Percentiles rank a stretch among this genome's conserved stretches.
These are phyloP conservation scores for Gorsachius goisagi DNA, from an alignment of 2,113 vertebrate species.

Conservation along the genomic window DNA sequence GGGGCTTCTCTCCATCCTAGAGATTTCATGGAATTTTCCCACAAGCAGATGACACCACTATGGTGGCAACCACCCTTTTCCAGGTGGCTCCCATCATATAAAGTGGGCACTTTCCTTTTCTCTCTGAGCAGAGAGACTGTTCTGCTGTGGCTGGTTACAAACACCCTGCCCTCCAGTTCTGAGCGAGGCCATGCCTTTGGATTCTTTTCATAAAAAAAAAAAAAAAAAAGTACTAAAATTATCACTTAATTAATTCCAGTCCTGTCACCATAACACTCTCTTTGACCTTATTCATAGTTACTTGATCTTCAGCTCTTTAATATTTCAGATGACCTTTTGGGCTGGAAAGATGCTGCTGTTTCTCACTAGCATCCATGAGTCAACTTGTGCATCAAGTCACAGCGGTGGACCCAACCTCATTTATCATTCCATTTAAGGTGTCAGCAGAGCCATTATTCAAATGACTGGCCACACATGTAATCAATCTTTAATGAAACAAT, in stretches of 20 bases:
- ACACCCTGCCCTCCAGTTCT: background rate
- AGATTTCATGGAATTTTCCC: background rate
- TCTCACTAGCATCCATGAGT: background rate
- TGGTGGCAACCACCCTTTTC: no score
- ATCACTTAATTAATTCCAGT: constrained; percentile 25
- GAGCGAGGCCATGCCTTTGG: accelerated
- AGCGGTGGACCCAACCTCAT: constrained; percentile 19
- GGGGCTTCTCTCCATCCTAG: background rate
- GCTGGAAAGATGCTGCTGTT: background rate
- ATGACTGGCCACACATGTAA: constrained; percentile 15
- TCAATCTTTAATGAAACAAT: constrained; percentile 75
- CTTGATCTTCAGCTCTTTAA: background rate
- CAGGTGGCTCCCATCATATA: background rate
- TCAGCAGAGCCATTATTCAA: constrained; percentile 57
- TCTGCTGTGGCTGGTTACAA: background rate
- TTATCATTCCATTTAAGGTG: constrained; percentile 65
- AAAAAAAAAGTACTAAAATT: background rate
- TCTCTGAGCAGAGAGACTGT: background rate
- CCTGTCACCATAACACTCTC: background rate
- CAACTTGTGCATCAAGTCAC: background rate
- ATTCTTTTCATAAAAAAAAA: background rate
- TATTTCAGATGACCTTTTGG: constrained; percentile 7
- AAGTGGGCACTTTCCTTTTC: background rate
- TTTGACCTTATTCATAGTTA: background rate
- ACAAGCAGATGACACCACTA: background rate